Conservation (phyloP, 1,140 invertebrate genomes). For the Drosophila guanche region DNA sequence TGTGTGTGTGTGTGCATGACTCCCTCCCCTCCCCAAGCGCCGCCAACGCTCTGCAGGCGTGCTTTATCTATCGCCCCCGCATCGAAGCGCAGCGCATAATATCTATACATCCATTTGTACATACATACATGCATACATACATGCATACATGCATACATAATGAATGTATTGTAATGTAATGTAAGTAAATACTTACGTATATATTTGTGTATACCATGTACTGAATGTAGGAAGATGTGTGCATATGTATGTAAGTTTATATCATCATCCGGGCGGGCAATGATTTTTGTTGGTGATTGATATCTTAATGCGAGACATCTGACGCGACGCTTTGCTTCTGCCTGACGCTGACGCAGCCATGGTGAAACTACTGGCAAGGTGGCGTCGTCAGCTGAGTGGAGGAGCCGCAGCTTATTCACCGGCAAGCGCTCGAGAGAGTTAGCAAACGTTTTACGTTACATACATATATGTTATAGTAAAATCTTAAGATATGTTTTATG, state of each 20-base stretch:
- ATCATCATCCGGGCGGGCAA: constrained; percentile 24
- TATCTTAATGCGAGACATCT: constrained; percentile 54
- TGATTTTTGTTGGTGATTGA: constrained; percentile 56
- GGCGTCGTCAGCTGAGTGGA: too few relatives aligned
- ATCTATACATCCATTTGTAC: constrained; percentile 4
- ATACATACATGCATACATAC: background rate
- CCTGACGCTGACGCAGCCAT: background rate
- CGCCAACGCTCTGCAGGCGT: constrained; percentile 1
- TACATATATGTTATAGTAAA: too few relatives aligned
- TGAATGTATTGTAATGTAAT: background rate
- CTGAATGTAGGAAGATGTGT: background rate
- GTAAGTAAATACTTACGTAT: background rate
- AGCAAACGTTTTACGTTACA: too few relatives aligned
- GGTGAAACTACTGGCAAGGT: too few relatives aligned
- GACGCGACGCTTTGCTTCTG: constrained; percentile 8
- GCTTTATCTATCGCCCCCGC: constrained; percentile 8
- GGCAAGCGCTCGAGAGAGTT: too few relatives aligned
- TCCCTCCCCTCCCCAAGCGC: constrained; percentile 10
- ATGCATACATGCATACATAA: constrained; percentile 1
- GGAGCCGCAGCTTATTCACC: too few relatives aligned
- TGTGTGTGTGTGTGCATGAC: constrained; percentile 39
- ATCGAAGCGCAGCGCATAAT: constrained; percentile 1
- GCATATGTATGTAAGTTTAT: background rate
- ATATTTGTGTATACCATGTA: background rate
- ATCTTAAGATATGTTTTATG: too few relatives aligned